Base-by-base conservation (phyloP, 2,113 vertebrate species). In the Daboia siamensis region DNA sequence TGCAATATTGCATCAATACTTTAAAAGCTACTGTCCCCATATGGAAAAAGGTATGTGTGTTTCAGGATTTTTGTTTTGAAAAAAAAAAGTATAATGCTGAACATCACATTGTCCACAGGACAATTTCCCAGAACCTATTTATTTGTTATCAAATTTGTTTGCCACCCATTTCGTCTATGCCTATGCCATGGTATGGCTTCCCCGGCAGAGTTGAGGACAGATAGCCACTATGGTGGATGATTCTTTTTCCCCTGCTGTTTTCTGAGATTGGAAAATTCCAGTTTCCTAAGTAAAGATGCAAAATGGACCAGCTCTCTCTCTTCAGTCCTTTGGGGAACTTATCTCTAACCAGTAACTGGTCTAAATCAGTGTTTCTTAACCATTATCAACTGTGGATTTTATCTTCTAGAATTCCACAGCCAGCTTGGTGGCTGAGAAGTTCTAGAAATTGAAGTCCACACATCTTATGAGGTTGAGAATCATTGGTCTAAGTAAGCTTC, bases 1-100 rank as follows among this genome's bases (percentile, higher is more conserved):
- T 99, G 86, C 98, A 80, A 54, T 98, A 97, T 93, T 98, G 98
- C 96, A 98, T 99, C 87, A 96, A 97, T 29, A 96, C 96, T 74
- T 97, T 99, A 93, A 99, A 99, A 98, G 98, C 98, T 87, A 98
- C 91, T 0, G 96, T 99, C 21, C 99, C 99, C 57, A 98, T 99
- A 95, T 99, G 99, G 98, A 99, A 99, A 96, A 99, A 99, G 98
- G 99, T 98, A 94, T 54, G 93, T 94, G 94, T 91, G 29, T 51
- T 23, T 11, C 23, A 15, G 10, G 46, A 9, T 4, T 48, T 21
- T 54, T 64, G 12, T 24, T 48, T 24, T 69, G 33, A 33, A 21
- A 55, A 39, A 39, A 39, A 86, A 90, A 61, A 55, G 5, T 33
- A 17, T 11, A 26, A 17, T 29, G 74, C 74, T 44, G 74, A 44